Evolutionary conservation across 2,797 vertebrate species (phyloP).

Genomic region (Heterohyrax brucei): DNA sequence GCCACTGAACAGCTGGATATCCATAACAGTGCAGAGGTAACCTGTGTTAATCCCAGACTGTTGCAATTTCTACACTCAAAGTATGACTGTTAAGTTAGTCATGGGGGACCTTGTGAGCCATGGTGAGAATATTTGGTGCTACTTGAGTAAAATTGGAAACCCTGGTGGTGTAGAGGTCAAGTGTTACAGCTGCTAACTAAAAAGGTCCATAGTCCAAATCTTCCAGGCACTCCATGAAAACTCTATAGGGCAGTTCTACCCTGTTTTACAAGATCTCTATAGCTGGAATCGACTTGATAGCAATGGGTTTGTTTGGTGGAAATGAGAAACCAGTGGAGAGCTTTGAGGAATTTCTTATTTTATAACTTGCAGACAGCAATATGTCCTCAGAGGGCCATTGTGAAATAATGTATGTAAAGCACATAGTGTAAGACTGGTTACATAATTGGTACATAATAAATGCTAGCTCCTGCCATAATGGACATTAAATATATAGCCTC

Average conservation of each 20-base stretch:
- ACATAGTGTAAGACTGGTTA: conserved; percentile 49
- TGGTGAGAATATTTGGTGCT: not conserved
- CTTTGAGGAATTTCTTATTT: conserved; percentile 59
- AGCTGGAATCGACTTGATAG: too few relatives aligned
- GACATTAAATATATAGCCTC: conserved; percentile 68
- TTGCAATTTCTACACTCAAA: not conserved
- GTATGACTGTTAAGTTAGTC: not conserved
- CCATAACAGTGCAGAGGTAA: not conserved
- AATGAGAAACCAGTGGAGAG: not conserved
- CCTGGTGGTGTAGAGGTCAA: too few relatives aligned
- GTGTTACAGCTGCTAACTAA: too few relatives aligned
- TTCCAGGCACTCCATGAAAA: too few relatives aligned
- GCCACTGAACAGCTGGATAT: too few relatives aligned
- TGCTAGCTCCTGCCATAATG: conserved; percentile 6
- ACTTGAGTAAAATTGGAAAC: not conserved
- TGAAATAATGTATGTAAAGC: conserved; percentile 59
- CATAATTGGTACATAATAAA: conserved; percentile 68
- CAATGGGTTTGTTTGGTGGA: too few relatives aligned
- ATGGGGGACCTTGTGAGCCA: not conserved
- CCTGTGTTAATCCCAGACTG: not conserved
- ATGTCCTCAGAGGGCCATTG: conserved; percentile 11
- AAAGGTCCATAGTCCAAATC: too few relatives aligned
- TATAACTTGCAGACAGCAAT: conserved; percentile 37
- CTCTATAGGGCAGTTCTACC: too few relatives aligned
- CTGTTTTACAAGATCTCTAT: too few relatives aligned